Percentiles rank a stretch among this genome's conserved stretches.
Conservation (phyloP, 2,797 vertebrate species). For the Ficedula albicollis region DNA sequence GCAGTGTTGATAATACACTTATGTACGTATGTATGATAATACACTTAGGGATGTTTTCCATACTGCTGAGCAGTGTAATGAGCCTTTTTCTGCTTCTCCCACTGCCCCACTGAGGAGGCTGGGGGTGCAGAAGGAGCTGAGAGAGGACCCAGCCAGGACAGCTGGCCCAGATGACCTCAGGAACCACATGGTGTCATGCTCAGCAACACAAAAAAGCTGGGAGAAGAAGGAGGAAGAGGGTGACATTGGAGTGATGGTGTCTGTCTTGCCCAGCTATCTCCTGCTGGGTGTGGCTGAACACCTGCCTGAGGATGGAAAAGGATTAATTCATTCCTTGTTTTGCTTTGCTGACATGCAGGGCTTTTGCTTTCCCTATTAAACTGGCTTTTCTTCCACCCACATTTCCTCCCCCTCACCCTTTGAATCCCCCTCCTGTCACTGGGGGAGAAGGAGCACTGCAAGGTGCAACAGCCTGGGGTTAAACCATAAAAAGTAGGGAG, state of each 20-base stretch:
- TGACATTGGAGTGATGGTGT: not conserved
- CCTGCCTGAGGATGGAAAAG: not conserved
- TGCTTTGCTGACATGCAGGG: accelerated
- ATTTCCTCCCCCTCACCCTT: not conserved
- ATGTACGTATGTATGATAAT: too few relatives aligned
- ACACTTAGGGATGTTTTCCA: not conserved
- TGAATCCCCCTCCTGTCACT: accelerated
- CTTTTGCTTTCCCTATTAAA: not conserved
- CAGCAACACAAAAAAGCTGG: not conserved
- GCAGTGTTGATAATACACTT: not conserved
- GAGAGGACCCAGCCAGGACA: not conserved
- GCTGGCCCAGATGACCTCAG: not conserved
- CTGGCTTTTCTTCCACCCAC: not conserved
- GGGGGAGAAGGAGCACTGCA: not conserved
- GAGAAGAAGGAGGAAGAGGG: not conserved
- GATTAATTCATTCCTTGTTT: not conserved
- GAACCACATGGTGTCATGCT: not conserved
- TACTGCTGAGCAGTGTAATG: not conserved
- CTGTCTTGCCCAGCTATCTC: not conserved
- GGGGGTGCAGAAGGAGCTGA: accelerated
- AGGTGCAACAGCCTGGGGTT: not conserved
- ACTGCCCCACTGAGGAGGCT: too few relatives aligned
- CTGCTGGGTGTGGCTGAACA: not conserved
- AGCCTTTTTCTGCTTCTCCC: not conserved
- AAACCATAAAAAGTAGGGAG: not conserved